A percentile compares a stretch with the other conserved stretches of the same genome.
Evolutionary conservation across 2,888 invertebrate species (phyloP).

Genomic region (Plagodis pulveraria): DNA sequence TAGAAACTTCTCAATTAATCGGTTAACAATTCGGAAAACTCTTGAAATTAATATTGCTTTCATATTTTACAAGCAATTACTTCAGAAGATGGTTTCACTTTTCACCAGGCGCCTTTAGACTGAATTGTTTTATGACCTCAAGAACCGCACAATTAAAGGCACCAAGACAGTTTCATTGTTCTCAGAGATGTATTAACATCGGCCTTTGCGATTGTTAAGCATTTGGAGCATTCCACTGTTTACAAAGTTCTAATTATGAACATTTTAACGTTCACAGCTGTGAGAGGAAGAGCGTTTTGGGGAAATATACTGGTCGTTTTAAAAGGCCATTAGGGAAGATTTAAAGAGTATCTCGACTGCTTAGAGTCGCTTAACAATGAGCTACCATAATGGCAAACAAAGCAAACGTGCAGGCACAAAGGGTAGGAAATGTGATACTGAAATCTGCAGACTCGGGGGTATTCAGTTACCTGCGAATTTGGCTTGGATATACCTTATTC

Average conservation of each 20-base stretch:
- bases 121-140: slow-evolving; percentile 28
- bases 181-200: slow-evolving; percentile 35
- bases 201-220: slow-evolving; percentile 32
- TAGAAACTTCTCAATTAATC: background rate
- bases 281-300: slow-evolving; percentile 57
- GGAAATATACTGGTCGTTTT: slow-evolving; percentile 71
- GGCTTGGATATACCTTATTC: slow-evolving; percentile 19
- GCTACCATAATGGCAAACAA: slow-evolving; percentile 65
- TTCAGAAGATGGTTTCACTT: slow-evolving; percentile 24
- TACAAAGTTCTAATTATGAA: slow-evolving; percentile 55
- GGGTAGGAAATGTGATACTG: slow-evolving; percentile 44
- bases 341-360: slow-evolving; percentile 70
- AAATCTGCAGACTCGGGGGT: slow-evolving; percentile 37
- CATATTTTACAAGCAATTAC: slow-evolving; percentile 27
- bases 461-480: slow-evolving; percentile 26
- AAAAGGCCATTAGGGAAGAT: slow-evolving; percentile 77
- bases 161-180: slow-evolving; percentile 39
- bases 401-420: slow-evolving; percentile 56
- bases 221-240: slow-evolving; percentile 44
- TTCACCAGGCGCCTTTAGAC: slow-evolving; percentile 17
- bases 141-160: slow-evolving; percentile 32
- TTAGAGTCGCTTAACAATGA: slow-evolving; percentile 73
- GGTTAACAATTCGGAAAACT: slow-evolving; percentile 16
- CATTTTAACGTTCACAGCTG: slow-evolving; percentile 59
- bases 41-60: slow-evolving; percentile 26